A percentile compares a stretch with the other conserved stretches of the same genome.
phyloP scores from a whole-genome alignment of 2,888 invertebrate species.

The Alloplasta piceator region DNA sequence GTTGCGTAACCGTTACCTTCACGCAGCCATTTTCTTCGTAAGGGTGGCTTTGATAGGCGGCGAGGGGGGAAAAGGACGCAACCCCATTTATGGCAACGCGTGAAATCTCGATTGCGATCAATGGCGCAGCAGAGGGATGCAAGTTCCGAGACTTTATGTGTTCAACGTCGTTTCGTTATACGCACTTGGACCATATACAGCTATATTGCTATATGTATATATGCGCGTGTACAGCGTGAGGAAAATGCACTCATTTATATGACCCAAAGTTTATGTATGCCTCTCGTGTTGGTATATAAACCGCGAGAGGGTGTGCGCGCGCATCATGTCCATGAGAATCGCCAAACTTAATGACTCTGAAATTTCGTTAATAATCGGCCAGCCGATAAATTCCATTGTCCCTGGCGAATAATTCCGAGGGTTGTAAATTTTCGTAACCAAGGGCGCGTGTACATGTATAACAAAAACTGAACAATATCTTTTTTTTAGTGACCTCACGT shows the following conservation, averaged over 20 bases:
- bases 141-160: conserved; percentile 1
- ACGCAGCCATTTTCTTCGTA: conserved; percentile 3
- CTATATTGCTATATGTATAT: no score
- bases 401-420: conserved; percentile 30
- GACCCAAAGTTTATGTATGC: conserved; percentile 33
- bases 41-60: conserved; percentile 8
- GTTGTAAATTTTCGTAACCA: conserved; percentile 23
- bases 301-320: background rate
- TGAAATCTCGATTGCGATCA: conserved; percentile 47
- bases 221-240: background rate
- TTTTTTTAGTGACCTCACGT: no score
- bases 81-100: conserved; percentile 39
- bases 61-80: background rate
- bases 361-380: conserved; percentile 56
- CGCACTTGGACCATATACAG: background rate
- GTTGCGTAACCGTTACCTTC: conserved; percentile 1
- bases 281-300: conserved; percentile 19
- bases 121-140: conserved; percentile 16
- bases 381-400: conserved; percentile 58
- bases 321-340: conserved; percentile 22
- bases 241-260: conserved; percentile 31
- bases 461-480: no score
- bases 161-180: conserved; percentile 23
- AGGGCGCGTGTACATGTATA: background rate
- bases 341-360: conserved; percentile 56